Base-by-base conservation (phyloP, 2,797 vertebrate genomes). In the Acipenser transmontanus region DNA sequence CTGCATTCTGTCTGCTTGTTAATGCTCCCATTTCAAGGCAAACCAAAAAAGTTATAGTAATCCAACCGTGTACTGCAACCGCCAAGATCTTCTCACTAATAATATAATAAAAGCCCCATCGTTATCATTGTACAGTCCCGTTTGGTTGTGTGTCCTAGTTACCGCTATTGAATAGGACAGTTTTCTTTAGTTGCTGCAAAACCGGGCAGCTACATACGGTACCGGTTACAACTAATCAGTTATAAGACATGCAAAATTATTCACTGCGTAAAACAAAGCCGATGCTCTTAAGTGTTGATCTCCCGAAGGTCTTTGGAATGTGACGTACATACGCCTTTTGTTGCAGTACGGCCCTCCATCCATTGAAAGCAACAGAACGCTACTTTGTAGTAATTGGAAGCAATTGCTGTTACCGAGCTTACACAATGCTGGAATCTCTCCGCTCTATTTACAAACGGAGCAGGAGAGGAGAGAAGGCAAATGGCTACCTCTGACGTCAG, bases 1-100 rank as follows among this genome's bases (percentile, higher is more conserved):
- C 96, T 68, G 94, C 94, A 83, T 98, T 94, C 68, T 98, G 96
- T 77, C 96, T 91, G 90, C 96, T 97, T 57, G 90, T 94, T 78
- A 99, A 91, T 76, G 95, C 94, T 81, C 96, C 96, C 96, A 98
- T 99, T 80, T 85, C 88, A 82, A 81, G 70, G 70, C 71, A 69
- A 63, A 72, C 63, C 52, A 14, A 62, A 60, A 50, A 77, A 72
- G 68, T 75, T 68, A 81, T 81, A 68, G 60, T 61, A 76, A 81
- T 71, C 68, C 75, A 69, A 81, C 62, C 67, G 68, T 54, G 71
- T 74, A 71, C 77, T 69, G 63, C 67, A 66, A 60, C 81, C 77
- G 78, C 77, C 82, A 82, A 69, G 74, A 73, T 67, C 76, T 63
- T 82, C 65, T 66, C 56, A 63, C 59, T 69, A 75, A 34, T 34